phyloP scores from a whole-genome alignment of 2,888 invertebrate genomes.

The Trissolcus japonicus region DNA sequence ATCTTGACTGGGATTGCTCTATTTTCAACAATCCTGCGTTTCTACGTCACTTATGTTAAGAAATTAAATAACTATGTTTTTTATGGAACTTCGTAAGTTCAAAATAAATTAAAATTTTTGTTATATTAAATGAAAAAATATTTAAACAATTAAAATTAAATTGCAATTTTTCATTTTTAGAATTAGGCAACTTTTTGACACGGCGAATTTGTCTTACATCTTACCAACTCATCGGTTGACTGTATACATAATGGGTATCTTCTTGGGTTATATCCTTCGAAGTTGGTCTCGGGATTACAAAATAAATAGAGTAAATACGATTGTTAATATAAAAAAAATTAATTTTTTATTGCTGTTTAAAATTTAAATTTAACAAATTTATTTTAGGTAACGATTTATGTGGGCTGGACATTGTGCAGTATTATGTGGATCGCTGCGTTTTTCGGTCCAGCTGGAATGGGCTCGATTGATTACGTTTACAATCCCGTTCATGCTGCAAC shows the following conservation, averaged over 20 bases:
- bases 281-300: slow-evolving; percentile 74
- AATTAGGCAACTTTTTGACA: slow-evolving; percentile 81
- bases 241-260: slow-evolving; percentile 83
- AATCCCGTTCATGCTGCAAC: slow-evolving; percentile 81
- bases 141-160: neutral
- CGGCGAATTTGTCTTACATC: slow-evolving; percentile 83
- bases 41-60: slow-evolving; percentile 80
- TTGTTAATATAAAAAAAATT: neutral
- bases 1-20: slow-evolving; percentile 77
- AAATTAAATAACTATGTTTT: slow-evolving; percentile 82
- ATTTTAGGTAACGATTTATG: slow-evolving; percentile 75
- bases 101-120: neutral
- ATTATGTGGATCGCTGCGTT: slow-evolving; percentile 78
- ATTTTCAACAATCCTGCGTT: slow-evolving; percentile 80
- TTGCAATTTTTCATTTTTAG: slow-evolving; percentile 71
- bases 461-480: slow-evolving; percentile 80
- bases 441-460: slow-evolving; percentile 82
- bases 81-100: slow-evolving; percentile 82
- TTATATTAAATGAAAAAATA: neutral
- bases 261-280: slow-evolving; percentile 80
- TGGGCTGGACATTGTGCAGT: slow-evolving; percentile 79
- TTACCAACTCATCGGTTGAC: slow-evolving; percentile 82
- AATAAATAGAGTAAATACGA: slow-evolving; percentile 76
- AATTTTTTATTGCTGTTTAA: neutral
- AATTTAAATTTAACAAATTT: neutral